Conservation (phyloP, 2,113 vertebrate genomes). For the Chaenogobius annularis region DNA sequence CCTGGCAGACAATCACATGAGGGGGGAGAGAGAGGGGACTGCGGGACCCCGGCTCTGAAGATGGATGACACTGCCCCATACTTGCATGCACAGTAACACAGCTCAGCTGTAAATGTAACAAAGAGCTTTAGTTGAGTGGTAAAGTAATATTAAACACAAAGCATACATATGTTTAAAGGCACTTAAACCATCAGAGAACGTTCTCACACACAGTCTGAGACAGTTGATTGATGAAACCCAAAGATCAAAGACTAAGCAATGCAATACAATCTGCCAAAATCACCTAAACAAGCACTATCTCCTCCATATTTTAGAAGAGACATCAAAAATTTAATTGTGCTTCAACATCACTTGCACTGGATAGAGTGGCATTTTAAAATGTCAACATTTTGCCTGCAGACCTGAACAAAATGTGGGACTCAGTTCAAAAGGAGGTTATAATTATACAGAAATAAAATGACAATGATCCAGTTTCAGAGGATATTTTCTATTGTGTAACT, state of each 20-base stretch:
- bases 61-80: slow-evolving; percentile 35
- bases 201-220: slow-evolving; percentile 60
- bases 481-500: slow-evolving; percentile 61
- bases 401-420: not conserved
- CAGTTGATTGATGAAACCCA: slow-evolving; percentile 65
- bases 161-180: slow-evolving; percentile 21
- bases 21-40: not conserved
- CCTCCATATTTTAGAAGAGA: slow-evolving; percentile 13
- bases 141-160: slow-evolving; percentile 49
- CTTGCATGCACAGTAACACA: slow-evolving; percentile 42
- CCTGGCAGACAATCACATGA: slow-evolving; percentile 58
- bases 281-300: slow-evolving; percentile 8
- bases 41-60: slow-evolving; percentile 35
- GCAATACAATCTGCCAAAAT: slow-evolving; percentile 58
- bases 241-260: slow-evolving; percentile 76
- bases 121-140: slow-evolving; percentile 38
- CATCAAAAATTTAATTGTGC: not conserved
- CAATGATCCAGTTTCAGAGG: slow-evolving; percentile 49
- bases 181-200: slow-evolving; percentile 56
- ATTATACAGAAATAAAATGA: slow-evolving; percentile 21
- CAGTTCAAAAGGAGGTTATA: not conserved
- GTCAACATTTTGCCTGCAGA: slow-evolving; percentile 44
- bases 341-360: slow-evolving; percentile 6
- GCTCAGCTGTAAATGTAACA: slow-evolving; percentile 19
- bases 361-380: slow-evolving; percentile 52